These are phyloP conservation scores for Halcyon smyrnensis DNA, from an alignment of 2,797 vertebrate genomes.

Conservation along the genomic window DNA sequence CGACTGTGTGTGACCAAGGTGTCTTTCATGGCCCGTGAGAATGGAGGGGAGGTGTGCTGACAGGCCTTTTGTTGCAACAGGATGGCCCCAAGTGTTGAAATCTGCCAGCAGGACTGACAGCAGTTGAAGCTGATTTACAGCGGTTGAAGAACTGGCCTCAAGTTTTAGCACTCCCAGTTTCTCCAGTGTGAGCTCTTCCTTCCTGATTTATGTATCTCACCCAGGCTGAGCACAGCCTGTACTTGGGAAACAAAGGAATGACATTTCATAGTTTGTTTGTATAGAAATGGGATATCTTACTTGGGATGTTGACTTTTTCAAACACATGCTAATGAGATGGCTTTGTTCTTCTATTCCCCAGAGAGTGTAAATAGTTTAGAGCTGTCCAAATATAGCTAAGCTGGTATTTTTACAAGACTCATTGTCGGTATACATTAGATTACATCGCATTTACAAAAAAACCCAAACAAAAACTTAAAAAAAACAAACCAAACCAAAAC, in stretches of 20 bases:
- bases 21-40: conserved; percentile 34
- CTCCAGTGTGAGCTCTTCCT: conserved; percentile 33
- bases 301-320: conserved; percentile 29
- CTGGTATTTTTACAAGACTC: conserved; percentile 26
- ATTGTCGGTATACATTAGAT: neutral
- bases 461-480: too few relatives aligned
- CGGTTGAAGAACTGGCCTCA: conserved; percentile 1
- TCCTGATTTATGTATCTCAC: conserved; percentile 63
- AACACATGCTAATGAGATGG: conserved; percentile 57
- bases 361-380: conserved; percentile 9
- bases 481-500: neutral
- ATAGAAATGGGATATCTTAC: conserved; percentile 58
- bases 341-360: conserved; percentile 31
- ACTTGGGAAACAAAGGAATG: conserved; percentile 43
- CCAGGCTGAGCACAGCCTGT: neutral
- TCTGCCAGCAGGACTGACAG: conserved; percentile 39
- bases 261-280: conserved; percentile 64
- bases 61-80: conserved; percentile 15
- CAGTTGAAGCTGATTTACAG: conserved; percentile 37
- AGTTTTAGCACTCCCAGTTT: conserved; percentile 29
- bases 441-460: neutral
- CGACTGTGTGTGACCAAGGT: neutral
- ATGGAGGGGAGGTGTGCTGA: conserved; percentile 32
- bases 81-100: neutral
- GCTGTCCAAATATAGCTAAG: conserved; percentile 36